Base-by-base conservation (phyloP, 2,113 vertebrate genomes). In the Clarias macrocephalus region DNA sequence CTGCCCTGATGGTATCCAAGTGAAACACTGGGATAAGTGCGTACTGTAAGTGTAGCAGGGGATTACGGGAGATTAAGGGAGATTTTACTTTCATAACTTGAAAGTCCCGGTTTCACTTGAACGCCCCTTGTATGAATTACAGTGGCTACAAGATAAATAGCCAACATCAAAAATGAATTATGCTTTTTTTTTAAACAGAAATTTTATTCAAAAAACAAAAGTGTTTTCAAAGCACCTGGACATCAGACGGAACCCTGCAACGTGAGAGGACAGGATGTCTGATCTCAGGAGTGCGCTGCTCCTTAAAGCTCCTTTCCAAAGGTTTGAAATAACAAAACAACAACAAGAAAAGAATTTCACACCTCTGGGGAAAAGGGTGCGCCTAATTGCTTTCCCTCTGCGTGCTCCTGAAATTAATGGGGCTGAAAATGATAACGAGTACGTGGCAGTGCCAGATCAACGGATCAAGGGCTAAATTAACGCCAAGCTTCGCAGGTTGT, bases 401-500 rank as follows among this genome's bases (percentile, higher is more conserved):
- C 56, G 37, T 56, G 57, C 80, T 63, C 25, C n/a, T 80, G 16
- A n/a, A 80, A 88, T 86, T 48, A 89, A 89, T 30, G 57, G 84
- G 30, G 48, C 48, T 79, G 66, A 87, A 68, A 83, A 77, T 77
- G 60, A 54, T 79, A 83, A 83, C 28, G 15, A 84, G 73, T 23
- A 37, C 37, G 48, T n/a, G 83, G 80, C 48, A n/a, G 70, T 16
- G 13, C 19, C 18, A 56, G 76, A 70, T 28, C 68, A 60, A 75
- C 33, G 37, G 59, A 84, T 59, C 65, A 80, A 83, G 63, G 68
- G 52, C 80, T 63, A 79, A 85, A 82, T 90, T 83, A 85, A 65
- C 62, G 79, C 60, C 77, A 42, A 66, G 86, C 84, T 83, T 85
- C 85, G 30, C 80, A 84, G 86, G 83, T 83, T 89, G 73, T 84